These are phyloP conservation scores for Zootoca vivipara DNA, from an alignment of 2,113 vertebrate species.

Conservation along the genomic window DNA sequence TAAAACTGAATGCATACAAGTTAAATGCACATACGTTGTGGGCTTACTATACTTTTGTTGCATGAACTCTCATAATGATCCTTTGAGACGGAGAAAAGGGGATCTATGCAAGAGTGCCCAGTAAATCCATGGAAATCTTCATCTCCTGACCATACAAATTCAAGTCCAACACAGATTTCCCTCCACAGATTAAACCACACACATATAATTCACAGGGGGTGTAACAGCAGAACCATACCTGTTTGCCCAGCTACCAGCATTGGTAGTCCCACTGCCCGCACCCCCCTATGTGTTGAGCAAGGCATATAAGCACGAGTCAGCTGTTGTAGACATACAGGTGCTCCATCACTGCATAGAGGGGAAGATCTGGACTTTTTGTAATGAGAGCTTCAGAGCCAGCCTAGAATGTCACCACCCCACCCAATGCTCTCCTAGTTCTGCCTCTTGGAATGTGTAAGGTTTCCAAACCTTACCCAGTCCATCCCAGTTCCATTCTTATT, in stretches of 20 bases:
- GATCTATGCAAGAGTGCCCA: neutral
- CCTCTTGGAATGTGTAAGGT: too few relatives aligned
- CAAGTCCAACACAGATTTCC: neutral
- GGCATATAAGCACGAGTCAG: neutral
- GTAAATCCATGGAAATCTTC: neutral
- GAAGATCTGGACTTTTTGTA: too few relatives aligned
- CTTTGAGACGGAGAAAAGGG: neutral
- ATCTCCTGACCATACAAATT: neutral
- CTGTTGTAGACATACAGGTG: neutral
- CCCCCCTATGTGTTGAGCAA: neutral
- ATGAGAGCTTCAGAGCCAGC: too few relatives aligned
- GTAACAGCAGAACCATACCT: neutral
- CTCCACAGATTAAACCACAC: neutral
- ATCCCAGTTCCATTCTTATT: too few relatives aligned
- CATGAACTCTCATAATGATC: neutral
- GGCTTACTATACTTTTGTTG: neutral
- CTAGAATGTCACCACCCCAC: too few relatives aligned
- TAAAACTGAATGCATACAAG: too few relatives aligned
- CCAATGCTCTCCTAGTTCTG: too few relatives aligned
- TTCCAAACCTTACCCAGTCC: too few relatives aligned
- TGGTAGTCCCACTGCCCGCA: neutral
- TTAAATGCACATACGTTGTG: too few relatives aligned
- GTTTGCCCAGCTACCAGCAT: neutral
- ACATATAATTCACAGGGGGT: neutral
- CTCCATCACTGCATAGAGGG: too few relatives aligned